These are phyloP conservation scores for Hafferia zeledoni DNA, from an alignment of 2,797 vertebrate genomes.

Conservation along the genomic window DNA sequence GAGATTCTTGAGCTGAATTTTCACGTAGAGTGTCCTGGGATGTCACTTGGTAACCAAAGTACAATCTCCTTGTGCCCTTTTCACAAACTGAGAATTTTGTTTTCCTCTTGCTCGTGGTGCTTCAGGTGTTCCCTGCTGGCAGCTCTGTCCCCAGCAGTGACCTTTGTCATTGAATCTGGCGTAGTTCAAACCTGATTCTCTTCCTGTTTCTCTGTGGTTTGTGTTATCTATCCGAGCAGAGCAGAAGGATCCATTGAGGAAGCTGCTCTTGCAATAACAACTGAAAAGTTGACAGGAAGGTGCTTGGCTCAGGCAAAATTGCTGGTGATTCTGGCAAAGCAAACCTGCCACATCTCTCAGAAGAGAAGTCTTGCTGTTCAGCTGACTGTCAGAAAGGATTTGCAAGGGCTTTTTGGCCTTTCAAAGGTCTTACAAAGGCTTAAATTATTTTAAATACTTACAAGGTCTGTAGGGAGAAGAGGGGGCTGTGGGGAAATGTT, in stretches of 20 bases:
- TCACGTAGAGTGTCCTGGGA: not conserved
- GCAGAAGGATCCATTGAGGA: not conserved
- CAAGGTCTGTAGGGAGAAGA: not conserved
- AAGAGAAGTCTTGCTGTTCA: not conserved
- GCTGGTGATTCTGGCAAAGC: not conserved
- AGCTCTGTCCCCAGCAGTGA: not conserved
- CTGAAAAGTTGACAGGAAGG: not conserved
- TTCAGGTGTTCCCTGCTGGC: not conserved
- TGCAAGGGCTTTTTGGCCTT: not conserved
- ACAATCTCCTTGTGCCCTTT: not conserved
- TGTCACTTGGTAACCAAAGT: not conserved
- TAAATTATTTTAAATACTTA: not conserved
- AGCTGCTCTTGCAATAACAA: not conserved
- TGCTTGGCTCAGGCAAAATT: not conserved
- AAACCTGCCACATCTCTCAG: not conserved
- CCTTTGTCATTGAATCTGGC: not conserved
- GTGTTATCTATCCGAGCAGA: not conserved
- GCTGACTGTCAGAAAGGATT: not conserved
- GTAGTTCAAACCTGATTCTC: not conserved
- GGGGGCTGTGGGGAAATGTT: not conserved
- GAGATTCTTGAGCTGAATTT: not conserved
- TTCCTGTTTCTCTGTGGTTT: constrained; percentile 4
- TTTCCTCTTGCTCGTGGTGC: not conserved
- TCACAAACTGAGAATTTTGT: not conserved
- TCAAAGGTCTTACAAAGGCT: not conserved